Conservation (phyloP, 2,888 invertebrate genomes). For the Melanostoma scalare region DNA sequence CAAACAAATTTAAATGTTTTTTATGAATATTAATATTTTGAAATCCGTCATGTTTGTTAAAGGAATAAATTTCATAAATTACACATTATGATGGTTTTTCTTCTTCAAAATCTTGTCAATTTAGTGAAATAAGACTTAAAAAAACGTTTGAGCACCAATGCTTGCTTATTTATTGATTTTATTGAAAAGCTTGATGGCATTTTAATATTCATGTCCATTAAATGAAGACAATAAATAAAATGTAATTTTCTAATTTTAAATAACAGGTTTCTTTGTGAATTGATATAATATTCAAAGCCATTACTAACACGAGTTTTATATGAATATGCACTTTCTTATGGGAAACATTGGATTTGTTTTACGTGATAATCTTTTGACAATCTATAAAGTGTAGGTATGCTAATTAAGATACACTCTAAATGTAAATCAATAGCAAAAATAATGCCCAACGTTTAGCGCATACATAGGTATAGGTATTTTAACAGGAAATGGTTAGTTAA, state of each 20-base stretch:
- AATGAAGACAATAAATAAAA: slow-evolving; percentile 46
- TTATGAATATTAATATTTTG: slow-evolving; percentile 52
- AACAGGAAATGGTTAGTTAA: slow-evolving; percentile 27
- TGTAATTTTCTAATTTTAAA: slow-evolving; percentile 46
- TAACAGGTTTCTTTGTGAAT: slow-evolving; percentile 17
- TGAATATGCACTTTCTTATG: slow-evolving; percentile 38
- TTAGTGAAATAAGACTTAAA: slow-evolving; percentile 45
- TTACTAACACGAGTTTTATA: slow-evolving; percentile 12
- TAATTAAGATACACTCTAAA: slow-evolving; percentile 13
- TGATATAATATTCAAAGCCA: slow-evolving; percentile 16
- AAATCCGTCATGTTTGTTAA: slow-evolving; percentile 46
- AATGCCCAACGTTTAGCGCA: not conserved
- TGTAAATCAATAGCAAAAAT: slow-evolving; percentile 7
- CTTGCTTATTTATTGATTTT: slow-evolving; percentile 25
- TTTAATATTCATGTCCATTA: slow-evolving; percentile 53
- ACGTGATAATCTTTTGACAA: not conserved
- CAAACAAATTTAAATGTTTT: no score
- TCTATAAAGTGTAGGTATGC: slow-evolving; percentile 9
- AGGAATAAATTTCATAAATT: slow-evolving; percentile 37
- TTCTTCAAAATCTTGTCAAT: slow-evolving; percentile 5
- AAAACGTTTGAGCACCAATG: slow-evolving; percentile 28
- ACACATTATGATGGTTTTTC: no score
- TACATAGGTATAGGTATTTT: slow-evolving; percentile 12
- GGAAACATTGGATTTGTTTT: not conserved
- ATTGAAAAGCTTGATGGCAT: slow-evolving; percentile 31